phyloP scores from a whole-genome alignment of 1,140 invertebrate species.

The Drosophila mojavensis region DNA sequence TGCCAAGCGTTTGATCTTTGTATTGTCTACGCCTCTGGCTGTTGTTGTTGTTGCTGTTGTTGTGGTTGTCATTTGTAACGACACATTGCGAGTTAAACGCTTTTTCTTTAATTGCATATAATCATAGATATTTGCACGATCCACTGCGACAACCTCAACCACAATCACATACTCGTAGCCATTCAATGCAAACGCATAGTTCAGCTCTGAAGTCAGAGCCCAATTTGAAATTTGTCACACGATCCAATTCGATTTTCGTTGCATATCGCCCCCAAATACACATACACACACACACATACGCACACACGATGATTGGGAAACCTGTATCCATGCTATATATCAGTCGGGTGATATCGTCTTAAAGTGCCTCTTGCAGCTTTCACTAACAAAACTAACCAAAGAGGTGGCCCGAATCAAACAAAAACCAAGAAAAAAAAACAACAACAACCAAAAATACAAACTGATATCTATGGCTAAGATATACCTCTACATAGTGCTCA shows the following conservation, averaged over 20 bases:
- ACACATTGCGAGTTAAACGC: conserved; percentile 69
- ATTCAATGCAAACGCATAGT: conserved; percentile 37
- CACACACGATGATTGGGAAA: conserved; percentile 52
- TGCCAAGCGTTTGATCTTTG: conserved; percentile 38
- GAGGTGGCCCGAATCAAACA: conserved; percentile 41
- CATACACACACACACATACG: conserved; percentile 22
- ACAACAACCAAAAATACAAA: neutral
- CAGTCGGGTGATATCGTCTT: conserved; percentile 61
- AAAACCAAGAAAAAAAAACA: neutral
- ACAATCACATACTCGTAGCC: neutral
- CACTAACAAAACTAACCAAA: conserved; percentile 49
- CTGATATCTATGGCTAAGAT: conserved; percentile 45
- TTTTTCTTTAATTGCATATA: conserved; percentile 77
- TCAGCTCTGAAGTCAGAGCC: conserved; percentile 22
- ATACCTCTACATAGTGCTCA: conserved; percentile 14
- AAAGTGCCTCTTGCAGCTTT: conserved; percentile 64
- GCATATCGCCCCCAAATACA: conserved; percentile 44
- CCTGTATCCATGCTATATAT: conserved; percentile 69
- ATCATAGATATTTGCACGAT: conserved; percentile 59
- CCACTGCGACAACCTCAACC: neutral
- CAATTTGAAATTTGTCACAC: conserved; percentile 67
- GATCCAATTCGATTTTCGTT: conserved; percentile 61
- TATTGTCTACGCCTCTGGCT: conserved; percentile 32
- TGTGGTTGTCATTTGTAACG: conserved; percentile 33
- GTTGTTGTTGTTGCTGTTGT: conserved; percentile 19